Conservation (phyloP, 92 coral and sea anemone species). For the Heteractis magnifica region DNA sequence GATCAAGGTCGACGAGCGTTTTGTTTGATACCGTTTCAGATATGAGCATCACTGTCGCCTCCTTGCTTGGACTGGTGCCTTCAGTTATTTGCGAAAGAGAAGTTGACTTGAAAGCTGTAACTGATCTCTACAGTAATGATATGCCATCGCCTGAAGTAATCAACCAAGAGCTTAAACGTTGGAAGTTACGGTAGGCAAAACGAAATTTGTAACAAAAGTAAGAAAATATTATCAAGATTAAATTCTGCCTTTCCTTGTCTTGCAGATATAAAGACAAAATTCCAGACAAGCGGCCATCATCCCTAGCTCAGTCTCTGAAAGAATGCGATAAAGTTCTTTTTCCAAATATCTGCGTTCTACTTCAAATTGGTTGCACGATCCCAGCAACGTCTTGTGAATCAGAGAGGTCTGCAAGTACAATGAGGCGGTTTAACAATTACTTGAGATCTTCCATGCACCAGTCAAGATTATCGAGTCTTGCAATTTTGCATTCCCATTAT, state of each 20-base stretch:
- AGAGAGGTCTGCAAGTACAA: constrained; percentile 37
- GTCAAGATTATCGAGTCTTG: background rate
- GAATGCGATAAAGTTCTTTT: too few relatives aligned
- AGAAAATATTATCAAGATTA: background rate
- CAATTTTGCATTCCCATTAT: background rate
- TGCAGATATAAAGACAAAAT: too few relatives aligned
- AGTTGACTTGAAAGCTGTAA: constrained; percentile 27
- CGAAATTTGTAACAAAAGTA: background rate
- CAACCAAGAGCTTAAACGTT: constrained; percentile 39
- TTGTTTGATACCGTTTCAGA: constrained; percentile 23
- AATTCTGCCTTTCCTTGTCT: too few relatives aligned
- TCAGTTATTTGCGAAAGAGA: constrained; percentile 30
- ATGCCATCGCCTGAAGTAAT: constrained; percentile 32
- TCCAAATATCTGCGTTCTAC: constrained; percentile 21
- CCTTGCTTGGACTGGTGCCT: constrained; percentile 40
- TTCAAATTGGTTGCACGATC: constrained; percentile 45
- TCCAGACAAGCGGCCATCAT: too few relatives aligned
- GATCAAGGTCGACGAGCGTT: background rate
- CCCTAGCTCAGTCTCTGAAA: too few relatives aligned
- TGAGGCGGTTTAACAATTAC: constrained; percentile 46
- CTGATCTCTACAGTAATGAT: constrained; percentile 31
- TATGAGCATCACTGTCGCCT: constrained; percentile 30
- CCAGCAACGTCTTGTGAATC: constrained; percentile 53
- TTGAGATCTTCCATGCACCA: constrained; percentile 24
- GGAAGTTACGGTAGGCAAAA: constrained; percentile 18